phyloP scores from a whole-genome alignment of 2,888 invertebrate genomes.

The Lasioglossum zephyrum region DNA sequence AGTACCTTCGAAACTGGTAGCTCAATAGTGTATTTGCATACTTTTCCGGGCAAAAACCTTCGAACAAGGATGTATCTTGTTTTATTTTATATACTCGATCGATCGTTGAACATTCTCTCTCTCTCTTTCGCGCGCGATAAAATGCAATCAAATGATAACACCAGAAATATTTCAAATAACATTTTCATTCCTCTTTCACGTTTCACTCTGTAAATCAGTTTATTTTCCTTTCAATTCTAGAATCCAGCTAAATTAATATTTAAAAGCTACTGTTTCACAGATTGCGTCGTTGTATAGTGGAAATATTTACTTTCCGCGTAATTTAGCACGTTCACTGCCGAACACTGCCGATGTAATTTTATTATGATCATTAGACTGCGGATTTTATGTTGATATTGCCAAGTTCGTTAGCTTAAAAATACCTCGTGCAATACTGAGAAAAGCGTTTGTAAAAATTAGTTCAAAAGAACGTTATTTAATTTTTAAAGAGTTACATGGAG shows the following conservation, averaged over 20 bases:
- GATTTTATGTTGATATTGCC: too few species aligned
- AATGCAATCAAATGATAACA: background rate
- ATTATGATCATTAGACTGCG: too few species aligned
- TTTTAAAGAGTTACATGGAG: too few species aligned
- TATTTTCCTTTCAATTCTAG: background rate
- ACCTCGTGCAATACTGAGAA: too few species aligned
- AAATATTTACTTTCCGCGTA: background rate
- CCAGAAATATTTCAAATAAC: background rate
- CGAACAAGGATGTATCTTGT: background rate
- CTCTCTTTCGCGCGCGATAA: background rate
- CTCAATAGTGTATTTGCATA: background rate
- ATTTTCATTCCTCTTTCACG: background rate
- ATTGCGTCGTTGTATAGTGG: background rate
- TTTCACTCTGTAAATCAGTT: background rate
- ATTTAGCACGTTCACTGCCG: background rate
- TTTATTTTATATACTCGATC: background rate
- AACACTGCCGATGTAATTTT: background rate
- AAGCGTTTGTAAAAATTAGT: too few species aligned
- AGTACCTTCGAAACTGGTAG: background rate
- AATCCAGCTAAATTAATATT: background rate
- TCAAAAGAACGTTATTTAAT: too few species aligned
- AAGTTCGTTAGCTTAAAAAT: too few species aligned
- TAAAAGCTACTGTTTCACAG: background rate
- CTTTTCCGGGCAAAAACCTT: background rate
- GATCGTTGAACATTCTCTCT: background rate